These are phyloP conservation scores for Parazoanthus darwini DNA, from an alignment of 92 coral and sea anemone species.

Conservation along the genomic window DNA sequence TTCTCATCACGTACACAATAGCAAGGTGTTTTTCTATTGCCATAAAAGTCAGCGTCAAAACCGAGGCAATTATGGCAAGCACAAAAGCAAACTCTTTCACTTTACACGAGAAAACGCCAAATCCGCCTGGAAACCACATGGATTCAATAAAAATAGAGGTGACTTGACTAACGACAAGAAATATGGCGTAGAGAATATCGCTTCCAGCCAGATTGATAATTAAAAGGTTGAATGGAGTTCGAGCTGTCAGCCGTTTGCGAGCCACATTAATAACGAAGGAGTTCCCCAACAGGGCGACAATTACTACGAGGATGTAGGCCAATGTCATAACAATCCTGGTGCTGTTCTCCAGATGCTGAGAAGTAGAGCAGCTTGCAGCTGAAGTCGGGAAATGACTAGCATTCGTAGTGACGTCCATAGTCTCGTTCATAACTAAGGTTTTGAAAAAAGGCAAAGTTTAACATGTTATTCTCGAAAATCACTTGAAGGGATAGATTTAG, in stretches of 20 bases:
- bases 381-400: not conserved
- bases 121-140: conserved; percentile 32
- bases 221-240: conserved; percentile 32
- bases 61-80: conserved; percentile 6
- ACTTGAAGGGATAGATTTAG: no score
- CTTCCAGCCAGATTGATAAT: conserved; percentile 33
- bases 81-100: conserved; percentile 17
- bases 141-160: not conserved
- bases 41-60: conserved; percentile 36
- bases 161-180: not conserved
- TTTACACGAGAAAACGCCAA: conserved; percentile 31
- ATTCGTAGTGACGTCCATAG: not conserved
- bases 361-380: not conserved
- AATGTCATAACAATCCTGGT: conserved; percentile 1
- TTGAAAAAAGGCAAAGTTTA: not conserved
- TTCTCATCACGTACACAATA: conserved; percentile 33
- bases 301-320: conserved; percentile 2
- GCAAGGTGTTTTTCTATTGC: conserved; percentile 39
- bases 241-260: conserved; percentile 28
- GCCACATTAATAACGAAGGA: conserved; percentile 24
- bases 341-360: not conserved
- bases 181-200: conserved; percentile 21
- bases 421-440: conserved; percentile 10
- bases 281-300: conserved; percentile 9
- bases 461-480: not conserved